Conservation (phyloP, 2,797 vertebrate genomes). For the Squalus acanthias region DNA sequence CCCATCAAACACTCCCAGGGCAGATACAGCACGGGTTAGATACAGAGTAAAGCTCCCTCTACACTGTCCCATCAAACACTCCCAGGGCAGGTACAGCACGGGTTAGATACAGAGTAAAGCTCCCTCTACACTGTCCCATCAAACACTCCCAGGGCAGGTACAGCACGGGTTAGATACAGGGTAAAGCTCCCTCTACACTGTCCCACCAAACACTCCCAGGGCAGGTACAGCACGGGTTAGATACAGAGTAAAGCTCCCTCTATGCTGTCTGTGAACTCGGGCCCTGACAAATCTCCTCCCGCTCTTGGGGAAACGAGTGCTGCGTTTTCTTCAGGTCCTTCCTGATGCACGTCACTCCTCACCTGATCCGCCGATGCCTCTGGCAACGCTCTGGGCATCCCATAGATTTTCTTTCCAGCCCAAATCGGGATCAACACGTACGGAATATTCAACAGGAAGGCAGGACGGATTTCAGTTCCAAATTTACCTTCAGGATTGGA, state of each 20-base stretch:
- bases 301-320: neutral
- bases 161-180: neutral
- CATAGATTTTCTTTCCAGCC: conserved; percentile 68
- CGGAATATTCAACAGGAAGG: conserved; percentile 75
- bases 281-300: too few relatives aligned
- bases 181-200: neutral
- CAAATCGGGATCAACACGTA: conserved; percentile 70
- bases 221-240: neutral
- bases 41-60: neutral
- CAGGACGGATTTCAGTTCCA: conserved; percentile 71
- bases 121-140: neutral
- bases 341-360: neutral
- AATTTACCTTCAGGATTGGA: conserved; percentile 70
- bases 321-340: neutral
- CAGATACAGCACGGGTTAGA: neutral
- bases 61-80: neutral
- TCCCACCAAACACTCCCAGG: neutral
- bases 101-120: conserved; percentile 1
- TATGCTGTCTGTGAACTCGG: neutral
- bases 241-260: neutral
- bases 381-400: conserved; percentile 55
- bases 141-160: neutral
- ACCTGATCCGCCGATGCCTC: conserved; percentile 64
- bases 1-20: too few relatives aligned
- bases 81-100: neutral